Evolutionary conservation across 2,888 invertebrate species (phyloP).

Genomic region (Drosophila macrothrix): DNA sequence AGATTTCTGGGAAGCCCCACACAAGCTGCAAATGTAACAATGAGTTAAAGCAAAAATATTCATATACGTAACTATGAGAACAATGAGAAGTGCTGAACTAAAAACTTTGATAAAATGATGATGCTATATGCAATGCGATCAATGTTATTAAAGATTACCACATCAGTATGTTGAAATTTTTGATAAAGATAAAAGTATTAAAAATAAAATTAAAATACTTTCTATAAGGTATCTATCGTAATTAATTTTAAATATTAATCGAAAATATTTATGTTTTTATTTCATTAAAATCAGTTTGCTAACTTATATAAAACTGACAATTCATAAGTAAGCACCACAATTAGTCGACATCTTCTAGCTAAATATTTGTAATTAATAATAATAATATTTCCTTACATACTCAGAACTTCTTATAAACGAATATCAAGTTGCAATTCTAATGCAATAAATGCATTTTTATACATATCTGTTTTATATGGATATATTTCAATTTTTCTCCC

Average conservation of each 20-base stretch:
- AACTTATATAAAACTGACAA: background rate
- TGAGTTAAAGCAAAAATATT: conserved; percentile 5
- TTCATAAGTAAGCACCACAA: background rate
- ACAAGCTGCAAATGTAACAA: conserved; percentile 36
- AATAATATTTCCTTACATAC: background rate
- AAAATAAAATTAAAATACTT: background rate
- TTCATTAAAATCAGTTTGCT: background rate
- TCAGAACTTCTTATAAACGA: background rate
- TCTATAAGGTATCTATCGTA: no score
- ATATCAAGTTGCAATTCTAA: background rate
- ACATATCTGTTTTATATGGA: background rate
- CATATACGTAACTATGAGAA: background rate
- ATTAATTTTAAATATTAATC: no score
- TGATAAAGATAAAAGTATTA: background rate
- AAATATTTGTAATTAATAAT: background rate
- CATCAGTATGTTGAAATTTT: background rate
- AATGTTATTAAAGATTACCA: background rate
- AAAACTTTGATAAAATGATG: background rate
- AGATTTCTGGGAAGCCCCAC: conserved; percentile 31
- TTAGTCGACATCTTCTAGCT: background rate
- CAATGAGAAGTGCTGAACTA: background rate
- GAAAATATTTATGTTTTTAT: background rate
- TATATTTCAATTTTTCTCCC: background rate
- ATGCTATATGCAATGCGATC: background rate
- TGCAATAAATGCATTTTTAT: background rate